Evolutionary conservation across 1,140 invertebrate species (phyloP), one percentile per base, ranked within the genome.

Genomic region (Bicyclus anynana): DNA sequence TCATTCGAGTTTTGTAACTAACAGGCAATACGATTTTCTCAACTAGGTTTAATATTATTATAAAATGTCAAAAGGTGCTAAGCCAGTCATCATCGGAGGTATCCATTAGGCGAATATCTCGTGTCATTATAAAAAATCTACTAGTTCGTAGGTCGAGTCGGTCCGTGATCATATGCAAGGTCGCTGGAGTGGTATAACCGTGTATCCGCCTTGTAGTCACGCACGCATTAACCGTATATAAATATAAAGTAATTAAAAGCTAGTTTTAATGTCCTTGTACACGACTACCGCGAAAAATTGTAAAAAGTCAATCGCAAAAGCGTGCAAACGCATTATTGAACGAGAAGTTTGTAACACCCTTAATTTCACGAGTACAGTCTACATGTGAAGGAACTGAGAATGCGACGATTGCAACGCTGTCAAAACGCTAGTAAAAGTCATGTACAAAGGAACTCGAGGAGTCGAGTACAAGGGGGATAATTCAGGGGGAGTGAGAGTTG

Each of bases 61-160:
- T 20, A 16, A 26, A 58, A 33, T 33, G 56, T 59, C 50, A 59
- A 59, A 59, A 52, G 33, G 40, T 51, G 48, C 55, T 58, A 58
- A 44, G 14, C 47, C 49, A 26, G 53, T 52, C 49, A 21, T 44
- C 13, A 40, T 48, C 20, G 16, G 37, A 47, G 26, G n/a, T 44
- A 42, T 58, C 37, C 17, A 23, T 44, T n/a, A 51, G 9, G 27
- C 12, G 47, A 50, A 58, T 40, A 44, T 20, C 37, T 27, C 48
- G 40, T 44, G 44, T 51, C 35, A 51, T 33, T 33, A 50, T 13
- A 50, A 51, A 50, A 51, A 58, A 51, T 37, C 53, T 56, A 54
- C n/a, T n/a, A 20, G 26, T 23, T 23, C 37, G 47, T 23, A 38
- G 3, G 48, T 33, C 16, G 7, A 18, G 48, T 49, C 47, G 12